phyloP scores from a whole-genome alignment of 2,888 invertebrate genomes.

The Mesorhabditis belari region DNA sequence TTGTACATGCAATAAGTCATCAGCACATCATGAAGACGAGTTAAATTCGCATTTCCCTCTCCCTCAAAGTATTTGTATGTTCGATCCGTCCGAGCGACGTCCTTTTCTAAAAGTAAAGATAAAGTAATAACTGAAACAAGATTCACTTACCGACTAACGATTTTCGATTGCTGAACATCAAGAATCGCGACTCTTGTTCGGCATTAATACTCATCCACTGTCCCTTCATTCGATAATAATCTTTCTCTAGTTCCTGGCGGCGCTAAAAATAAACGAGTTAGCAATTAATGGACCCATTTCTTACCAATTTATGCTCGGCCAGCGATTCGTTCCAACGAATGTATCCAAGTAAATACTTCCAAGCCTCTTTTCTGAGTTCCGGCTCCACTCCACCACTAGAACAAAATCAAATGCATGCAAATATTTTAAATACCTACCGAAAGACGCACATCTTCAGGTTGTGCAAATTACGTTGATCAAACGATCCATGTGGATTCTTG shows the following conservation, averaged over 20 bases:
- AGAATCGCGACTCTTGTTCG: constrained; percentile 79
- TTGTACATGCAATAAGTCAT: constrained; percentile 99
- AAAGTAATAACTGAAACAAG: neutral
- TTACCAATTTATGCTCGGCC: constrained; percentile 63
- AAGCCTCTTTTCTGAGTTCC: constrained; percentile 71
- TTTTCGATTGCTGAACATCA: constrained; percentile 80
- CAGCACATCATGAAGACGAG: constrained; percentile 77
- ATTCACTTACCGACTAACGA: constrained; percentile 69
- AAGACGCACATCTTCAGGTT: constrained; percentile 72
- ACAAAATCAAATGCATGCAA: neutral
- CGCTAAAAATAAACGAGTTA: constrained; percentile 56
- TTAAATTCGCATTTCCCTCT: constrained; percentile 80
- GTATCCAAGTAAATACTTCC: constrained; percentile 88
- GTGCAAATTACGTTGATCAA: constrained; percentile 67
- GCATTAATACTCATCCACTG: constrained; percentile 88
- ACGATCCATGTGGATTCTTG: constrained; percentile 73
- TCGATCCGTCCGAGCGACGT: constrained; percentile 89
- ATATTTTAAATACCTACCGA: constrained; percentile 3
- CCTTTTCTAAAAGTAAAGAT: constrained; percentile 73
- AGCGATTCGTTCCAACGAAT: constrained; percentile 76
- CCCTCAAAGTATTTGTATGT: constrained; percentile 84
- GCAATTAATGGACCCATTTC: neutral
- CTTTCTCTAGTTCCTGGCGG: constrained; percentile 62
- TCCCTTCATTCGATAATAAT: constrained; percentile 67
- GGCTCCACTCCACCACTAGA: constrained; percentile 21